phyloP scores from a whole-genome alignment of 2,113 vertebrate genomes.

The Neogale vison region DNA sequence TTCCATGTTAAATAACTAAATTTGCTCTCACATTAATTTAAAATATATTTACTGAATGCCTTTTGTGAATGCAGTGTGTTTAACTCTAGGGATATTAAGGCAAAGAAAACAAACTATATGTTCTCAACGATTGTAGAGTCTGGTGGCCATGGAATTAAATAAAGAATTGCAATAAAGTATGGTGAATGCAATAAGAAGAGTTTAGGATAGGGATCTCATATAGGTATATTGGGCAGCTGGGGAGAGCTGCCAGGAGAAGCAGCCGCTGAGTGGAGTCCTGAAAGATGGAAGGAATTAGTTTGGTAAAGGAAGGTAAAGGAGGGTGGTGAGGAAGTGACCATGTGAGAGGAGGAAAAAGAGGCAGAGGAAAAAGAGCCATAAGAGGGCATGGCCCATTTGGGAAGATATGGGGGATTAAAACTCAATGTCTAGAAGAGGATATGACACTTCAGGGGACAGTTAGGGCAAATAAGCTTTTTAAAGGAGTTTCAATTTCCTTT shows the following conservation, averaged over 20 bases:
- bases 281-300: background rate
- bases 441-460: background rate
- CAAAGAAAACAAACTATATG: background rate
- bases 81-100: background rate
- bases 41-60: background rate
- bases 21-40: background rate
- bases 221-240: background rate
- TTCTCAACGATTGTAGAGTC: background rate
- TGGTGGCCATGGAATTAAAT: background rate
- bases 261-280: background rate
- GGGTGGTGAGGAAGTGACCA: background rate
- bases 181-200: background rate
- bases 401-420: background rate
- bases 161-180: background rate
- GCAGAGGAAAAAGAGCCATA: background rate
- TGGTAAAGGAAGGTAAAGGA: background rate
- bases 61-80: background rate
- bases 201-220: background rate
- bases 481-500: background rate
- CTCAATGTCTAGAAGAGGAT: background rate
- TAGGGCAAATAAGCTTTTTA: background rate
- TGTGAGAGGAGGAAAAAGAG: background rate
- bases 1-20: background rate
- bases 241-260: background rate
- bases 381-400: background rate